These are phyloP conservation scores for Xestia ashworthii DNA, from an alignment of 2,888 invertebrate genomes.

Conservation along the genomic window DNA sequence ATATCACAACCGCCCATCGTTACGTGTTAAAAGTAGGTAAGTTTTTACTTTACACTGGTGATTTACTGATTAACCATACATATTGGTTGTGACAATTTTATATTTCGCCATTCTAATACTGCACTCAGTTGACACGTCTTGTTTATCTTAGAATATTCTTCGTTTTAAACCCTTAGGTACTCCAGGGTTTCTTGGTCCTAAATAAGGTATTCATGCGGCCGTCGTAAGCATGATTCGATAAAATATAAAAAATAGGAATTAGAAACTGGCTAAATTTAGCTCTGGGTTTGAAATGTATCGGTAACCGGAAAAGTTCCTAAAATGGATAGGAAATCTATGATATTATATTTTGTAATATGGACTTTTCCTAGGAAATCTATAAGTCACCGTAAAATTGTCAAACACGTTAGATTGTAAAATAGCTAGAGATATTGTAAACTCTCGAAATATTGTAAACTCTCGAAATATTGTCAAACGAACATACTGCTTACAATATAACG, in stretches of 20 bases:
- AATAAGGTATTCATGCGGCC: background rate
- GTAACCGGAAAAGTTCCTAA: background rate
- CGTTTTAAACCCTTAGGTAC: background rate
- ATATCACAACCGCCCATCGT: background rate
- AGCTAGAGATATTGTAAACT: too few species aligned
- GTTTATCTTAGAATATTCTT: background rate
- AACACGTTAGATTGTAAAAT: too few species aligned
- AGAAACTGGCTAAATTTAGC: background rate
- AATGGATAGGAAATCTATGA: too few species aligned
- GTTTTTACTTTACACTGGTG: background rate
- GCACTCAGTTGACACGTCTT: background rate
- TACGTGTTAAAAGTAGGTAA: background rate
- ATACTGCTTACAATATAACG: too few species aligned
- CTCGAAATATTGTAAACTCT: too few species aligned
- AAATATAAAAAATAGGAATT: background rate
- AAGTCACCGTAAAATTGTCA: too few species aligned
- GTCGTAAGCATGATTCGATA: background rate
- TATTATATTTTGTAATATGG: too few species aligned
- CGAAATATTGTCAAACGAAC: too few species aligned
- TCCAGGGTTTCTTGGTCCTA: background rate
- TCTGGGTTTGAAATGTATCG: background rate
- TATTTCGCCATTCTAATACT: background rate
- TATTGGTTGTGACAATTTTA: background rate
- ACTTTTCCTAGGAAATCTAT: too few species aligned
- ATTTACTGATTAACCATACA: background rate